phyloP scores from a whole-genome alignment of 1,140 invertebrate species.

The Drosophila nikananu region DNA sequence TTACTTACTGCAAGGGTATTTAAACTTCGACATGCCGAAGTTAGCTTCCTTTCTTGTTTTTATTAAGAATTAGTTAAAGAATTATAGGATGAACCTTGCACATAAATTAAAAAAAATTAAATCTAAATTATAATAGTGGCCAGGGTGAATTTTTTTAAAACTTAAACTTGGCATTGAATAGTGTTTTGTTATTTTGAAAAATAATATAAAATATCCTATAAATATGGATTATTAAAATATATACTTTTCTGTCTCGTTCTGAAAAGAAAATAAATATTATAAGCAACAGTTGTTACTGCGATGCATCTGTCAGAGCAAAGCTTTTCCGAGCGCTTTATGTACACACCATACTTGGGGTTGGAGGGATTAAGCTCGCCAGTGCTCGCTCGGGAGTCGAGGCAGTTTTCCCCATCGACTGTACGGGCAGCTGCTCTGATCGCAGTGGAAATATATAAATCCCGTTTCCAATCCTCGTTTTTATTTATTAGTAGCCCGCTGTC shows the following conservation, averaged over 20 bases:
- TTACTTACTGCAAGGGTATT: no score
- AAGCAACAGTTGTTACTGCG: slow-evolving; percentile 50
- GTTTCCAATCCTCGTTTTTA: slow-evolving; percentile 19
- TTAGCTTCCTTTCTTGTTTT: no score
- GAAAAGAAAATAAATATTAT: slow-evolving; percentile 2
- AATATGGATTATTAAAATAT: background rate
- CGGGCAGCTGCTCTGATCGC: slow-evolving; percentile 30
- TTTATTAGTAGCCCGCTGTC: slow-evolving; percentile 14
- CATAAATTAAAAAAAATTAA: no score
- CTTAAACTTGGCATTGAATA: no score
- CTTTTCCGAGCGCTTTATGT: slow-evolving; percentile 55
- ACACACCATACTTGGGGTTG: slow-evolving; percentile 19
- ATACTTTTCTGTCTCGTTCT: background rate
- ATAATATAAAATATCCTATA: background rate
- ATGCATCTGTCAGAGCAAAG: slow-evolving; percentile 43
- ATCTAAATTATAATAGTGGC: no score
- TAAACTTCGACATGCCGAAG: no score
- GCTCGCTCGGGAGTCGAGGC: slow-evolving; percentile 14
- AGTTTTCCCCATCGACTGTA: slow-evolving; percentile 43
- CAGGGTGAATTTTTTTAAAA: no score
- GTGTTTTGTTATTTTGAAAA: no score
- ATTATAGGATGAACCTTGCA: no score
- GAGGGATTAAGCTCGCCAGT: slow-evolving; percentile 38
- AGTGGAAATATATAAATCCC: slow-evolving; percentile 23
- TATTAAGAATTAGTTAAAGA: no score